These are phyloP conservation scores for Acronicta leporina DNA, from an alignment of 2,888 invertebrate species.

Conservation along the genomic window DNA sequence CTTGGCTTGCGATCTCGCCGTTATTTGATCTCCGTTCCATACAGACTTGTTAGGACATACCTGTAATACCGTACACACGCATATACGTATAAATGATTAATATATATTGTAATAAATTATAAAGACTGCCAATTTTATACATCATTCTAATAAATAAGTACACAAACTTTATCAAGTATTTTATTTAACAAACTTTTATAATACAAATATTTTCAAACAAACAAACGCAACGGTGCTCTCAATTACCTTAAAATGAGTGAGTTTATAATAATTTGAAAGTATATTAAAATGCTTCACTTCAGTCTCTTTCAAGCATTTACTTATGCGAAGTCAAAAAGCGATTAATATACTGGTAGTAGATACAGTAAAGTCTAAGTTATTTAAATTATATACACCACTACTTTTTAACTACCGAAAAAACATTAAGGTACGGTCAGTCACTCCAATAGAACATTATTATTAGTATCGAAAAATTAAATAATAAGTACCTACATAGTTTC, in stretches of 20 bases:
- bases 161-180: constrained; percentile 68
- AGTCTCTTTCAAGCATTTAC: constrained; percentile 54
- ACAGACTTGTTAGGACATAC: too few species aligned
- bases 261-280: constrained; percentile 52
- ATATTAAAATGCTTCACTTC: constrained; percentile 52
- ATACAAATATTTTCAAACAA: constrained; percentile 67
- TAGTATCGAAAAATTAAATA: too few species aligned
- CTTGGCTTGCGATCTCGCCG: too few species aligned
- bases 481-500: too few species aligned
- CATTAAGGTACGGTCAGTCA: too few species aligned
- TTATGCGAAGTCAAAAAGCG: constrained; percentile 44
- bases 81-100: constrained; percentile 17
- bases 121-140: constrained; percentile 73
- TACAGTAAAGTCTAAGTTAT: constrained; percentile 13
- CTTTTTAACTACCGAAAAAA: too few species aligned
- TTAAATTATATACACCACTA: neutral
- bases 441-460: too few species aligned
- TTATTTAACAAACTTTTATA: constrained; percentile 83
- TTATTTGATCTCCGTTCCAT: too few species aligned
- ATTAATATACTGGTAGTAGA: constrained; percentile 38
- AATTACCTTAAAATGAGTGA: constrained; percentile 74
- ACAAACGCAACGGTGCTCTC: constrained; percentile 75
- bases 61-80: neutral
- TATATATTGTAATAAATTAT: constrained; percentile 25
- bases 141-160: constrained; percentile 69